Conservation (phyloP, 2,797 vertebrate genomes). For the Pteropus rufus region DNA sequence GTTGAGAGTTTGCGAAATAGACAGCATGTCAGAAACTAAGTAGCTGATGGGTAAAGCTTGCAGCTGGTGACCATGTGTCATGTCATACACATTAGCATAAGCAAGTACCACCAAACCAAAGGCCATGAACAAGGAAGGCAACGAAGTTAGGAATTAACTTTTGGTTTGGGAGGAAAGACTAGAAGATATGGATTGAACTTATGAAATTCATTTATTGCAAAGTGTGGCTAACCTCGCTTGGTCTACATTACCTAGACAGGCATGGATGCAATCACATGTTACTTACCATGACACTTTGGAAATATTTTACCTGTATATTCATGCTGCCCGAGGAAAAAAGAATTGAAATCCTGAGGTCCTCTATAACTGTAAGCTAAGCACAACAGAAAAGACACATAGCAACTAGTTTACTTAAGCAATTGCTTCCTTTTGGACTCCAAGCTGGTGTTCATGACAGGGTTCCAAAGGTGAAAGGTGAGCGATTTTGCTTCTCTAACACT, state of each 20-base stretch:
- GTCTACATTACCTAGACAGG: conserved; percentile 70
- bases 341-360: conserved; percentile 66
- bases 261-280: conserved; percentile 62
- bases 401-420: conserved; percentile 67
- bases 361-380: conserved; percentile 70
- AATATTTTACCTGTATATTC: conserved; percentile 50
- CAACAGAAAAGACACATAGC: conserved; percentile 70
- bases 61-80: conserved; percentile 64
- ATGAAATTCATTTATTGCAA: conserved; percentile 55
- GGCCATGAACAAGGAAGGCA: conserved; percentile 64
- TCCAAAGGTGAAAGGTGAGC: conserved; percentile 42
- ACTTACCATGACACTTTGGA: conserved; percentile 56
- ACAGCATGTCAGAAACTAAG: conserved; percentile 51
- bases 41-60: conserved; percentile 70
- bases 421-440: conserved; percentile 49
- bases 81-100: conserved; percentile 62
- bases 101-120: conserved; percentile 71
- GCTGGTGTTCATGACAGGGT: conserved; percentile 41
- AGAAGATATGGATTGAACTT: conserved; percentile 35
- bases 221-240: conserved; percentile 62
- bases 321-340: conserved; percentile 53
- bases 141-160: conserved; percentile 49
- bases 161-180: conserved; percentile 38
- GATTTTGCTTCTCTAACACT: background rate
- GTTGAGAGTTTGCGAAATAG: conserved; percentile 35